A percentile compares a stretch with the other conserved stretches of the same genome.
Conservation (phyloP, 2,888 invertebrate genomes). For the Andrena fulva region DNA sequence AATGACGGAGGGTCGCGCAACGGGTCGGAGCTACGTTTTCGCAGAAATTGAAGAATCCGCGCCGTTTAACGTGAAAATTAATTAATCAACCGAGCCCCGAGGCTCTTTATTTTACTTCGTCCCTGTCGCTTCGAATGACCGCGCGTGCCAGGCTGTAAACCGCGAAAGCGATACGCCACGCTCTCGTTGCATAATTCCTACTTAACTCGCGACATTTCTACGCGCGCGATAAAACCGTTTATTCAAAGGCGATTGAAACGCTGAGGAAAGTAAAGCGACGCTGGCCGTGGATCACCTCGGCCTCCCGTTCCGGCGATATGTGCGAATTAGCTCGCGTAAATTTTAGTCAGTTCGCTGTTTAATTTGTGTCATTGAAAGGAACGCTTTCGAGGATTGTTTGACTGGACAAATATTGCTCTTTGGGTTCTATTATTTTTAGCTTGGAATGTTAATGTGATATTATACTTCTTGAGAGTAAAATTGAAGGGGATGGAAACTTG, state of each 20-base stretch:
- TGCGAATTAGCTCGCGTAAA: too few relatives aligned
- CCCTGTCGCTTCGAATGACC: neutral
- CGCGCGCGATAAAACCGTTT: neutral
- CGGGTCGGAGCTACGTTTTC: neutral
- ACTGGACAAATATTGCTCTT: too few relatives aligned
- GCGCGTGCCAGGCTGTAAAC: neutral
- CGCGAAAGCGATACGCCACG: neutral
- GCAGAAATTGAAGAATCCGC: neutral
- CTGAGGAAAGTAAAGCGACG: neutral
- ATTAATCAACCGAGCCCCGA: neutral
- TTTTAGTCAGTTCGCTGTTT: too few relatives aligned
- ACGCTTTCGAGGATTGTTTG: too few relatives aligned
- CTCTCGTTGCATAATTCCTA: neutral
- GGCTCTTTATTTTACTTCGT: neutral
- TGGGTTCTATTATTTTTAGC: too few relatives aligned
- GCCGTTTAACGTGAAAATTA: neutral
- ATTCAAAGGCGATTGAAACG: neutral
- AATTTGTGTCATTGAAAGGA: too few relatives aligned
- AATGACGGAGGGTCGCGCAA: neutral
- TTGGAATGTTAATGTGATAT: too few relatives aligned
- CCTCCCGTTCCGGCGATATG: too few relatives aligned
- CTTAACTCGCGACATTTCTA: neutral
- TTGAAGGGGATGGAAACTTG: too few relatives aligned
- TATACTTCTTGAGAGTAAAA: too few relatives aligned
- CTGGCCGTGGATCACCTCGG: neutral